Evolutionary conservation across 2,888 invertebrate genomes (phyloP).

Genomic region (Allacma fusca): DNA sequence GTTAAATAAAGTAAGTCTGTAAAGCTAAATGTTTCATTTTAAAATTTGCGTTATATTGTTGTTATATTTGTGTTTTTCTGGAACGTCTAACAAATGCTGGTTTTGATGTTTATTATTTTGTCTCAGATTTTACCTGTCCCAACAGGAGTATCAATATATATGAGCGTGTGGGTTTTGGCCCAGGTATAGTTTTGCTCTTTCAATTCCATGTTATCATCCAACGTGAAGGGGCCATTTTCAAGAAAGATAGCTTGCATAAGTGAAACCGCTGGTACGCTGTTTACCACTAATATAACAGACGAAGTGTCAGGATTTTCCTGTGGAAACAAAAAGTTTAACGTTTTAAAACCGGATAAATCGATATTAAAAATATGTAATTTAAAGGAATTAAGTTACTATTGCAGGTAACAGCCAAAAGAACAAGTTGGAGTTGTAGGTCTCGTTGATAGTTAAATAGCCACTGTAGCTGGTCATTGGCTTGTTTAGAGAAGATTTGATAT

Average conservation of each 20-base stretch:
- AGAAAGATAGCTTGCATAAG: neutral
- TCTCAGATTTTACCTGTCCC: constrained; percentile 73
- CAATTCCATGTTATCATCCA: neutral
- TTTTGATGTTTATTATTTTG: too few species aligned
- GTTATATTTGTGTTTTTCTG: too few species aligned
- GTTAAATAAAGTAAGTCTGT: too few species aligned
- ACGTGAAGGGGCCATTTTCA: neutral
- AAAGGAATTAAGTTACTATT: neutral
- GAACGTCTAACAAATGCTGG: too few species aligned
- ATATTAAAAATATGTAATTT: neutral
- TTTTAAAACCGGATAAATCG: neutral
- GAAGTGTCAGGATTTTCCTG: constrained; percentile 10
- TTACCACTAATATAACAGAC: neutral
- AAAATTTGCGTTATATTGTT: too few species aligned
- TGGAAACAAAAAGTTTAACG: neutral
- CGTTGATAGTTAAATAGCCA: constrained; percentile 18
- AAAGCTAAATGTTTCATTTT: too few species aligned
- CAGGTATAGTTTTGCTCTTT: neutral
- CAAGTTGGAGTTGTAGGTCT: neutral
- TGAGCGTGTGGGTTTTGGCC: neutral
- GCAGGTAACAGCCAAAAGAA: constrained; percentile 16
- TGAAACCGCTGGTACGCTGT: neutral
- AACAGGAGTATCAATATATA: constrained; percentile 92
- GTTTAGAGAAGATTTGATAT: neutral
- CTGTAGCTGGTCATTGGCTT: neutral